Evolutionary conservation across 2,888 invertebrate species (phyloP).

Genomic region (Sialis fuliginosa): DNA sequence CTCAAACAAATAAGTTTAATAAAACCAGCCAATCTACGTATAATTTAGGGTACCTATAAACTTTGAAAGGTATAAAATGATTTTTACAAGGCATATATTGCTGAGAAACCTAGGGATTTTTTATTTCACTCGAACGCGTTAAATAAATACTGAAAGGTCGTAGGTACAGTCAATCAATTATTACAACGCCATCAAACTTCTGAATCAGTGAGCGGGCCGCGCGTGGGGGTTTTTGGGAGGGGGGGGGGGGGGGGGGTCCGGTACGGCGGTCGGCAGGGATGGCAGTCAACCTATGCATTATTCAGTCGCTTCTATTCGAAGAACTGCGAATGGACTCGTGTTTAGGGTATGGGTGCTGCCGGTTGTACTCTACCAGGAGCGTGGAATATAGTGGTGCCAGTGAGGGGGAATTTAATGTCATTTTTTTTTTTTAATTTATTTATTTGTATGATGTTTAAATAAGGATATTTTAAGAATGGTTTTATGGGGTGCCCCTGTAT

Average conservation of each 20-base stretch:
- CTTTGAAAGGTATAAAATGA: too few species aligned
- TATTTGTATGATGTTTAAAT: too few species aligned
- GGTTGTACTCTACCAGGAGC: too few species aligned
- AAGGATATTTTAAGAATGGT: too few species aligned
- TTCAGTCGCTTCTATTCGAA: not conserved
- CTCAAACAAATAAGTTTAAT: too few species aligned
- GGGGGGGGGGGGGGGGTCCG: too few species aligned
- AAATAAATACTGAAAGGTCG: not conserved
- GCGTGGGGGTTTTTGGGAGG: not conserved
- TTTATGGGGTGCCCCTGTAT: too few species aligned
- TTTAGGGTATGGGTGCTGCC: not conserved
- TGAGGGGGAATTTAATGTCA: too few species aligned
- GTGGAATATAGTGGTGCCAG: too few species aligned
- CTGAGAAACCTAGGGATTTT: not conserved
- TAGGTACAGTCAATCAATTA: conserved; percentile 1
- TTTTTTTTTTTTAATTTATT: too few species aligned
- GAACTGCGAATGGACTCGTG: not conserved
- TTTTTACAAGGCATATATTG: not conserved
- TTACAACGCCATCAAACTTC: conserved; percentile 4
- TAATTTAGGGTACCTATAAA: too few species aligned
- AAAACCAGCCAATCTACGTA: too few species aligned
- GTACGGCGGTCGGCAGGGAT: not conserved
- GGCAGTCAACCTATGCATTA: conserved; percentile 1
- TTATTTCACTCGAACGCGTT: not conserved
- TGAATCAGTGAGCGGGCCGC: not conserved